Evolutionary conservation across 2,113 vertebrate genomes (phyloP), one percentile per base, ranked within the genome.

Genomic region (Azemiops feae): DNA sequence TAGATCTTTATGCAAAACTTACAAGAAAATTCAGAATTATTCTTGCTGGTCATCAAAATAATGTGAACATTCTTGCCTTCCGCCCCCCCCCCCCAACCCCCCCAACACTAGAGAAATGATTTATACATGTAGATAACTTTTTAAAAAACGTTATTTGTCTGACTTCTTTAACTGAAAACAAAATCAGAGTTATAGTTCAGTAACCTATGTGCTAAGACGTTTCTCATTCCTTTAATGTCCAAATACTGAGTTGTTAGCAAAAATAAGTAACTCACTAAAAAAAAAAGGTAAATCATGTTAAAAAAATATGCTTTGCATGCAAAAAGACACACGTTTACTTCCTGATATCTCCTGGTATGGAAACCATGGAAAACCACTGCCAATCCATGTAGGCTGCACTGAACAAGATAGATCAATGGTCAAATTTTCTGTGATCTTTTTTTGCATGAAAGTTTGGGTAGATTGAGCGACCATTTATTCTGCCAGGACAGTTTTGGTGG

Each of bases 81-180:
- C 0, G 9, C 47, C 47, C 0, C 8, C 47, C 27, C 3, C 9
- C 9, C 12, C 5, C 2, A 2, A 7, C 14, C 3, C n/a, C 43
- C 14, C 30, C 25, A 89, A 2, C 8, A 1, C 50, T 86, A 87
- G 55, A 50, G 55, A 57, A 11, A 2, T 91, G 85, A 88, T n/a
- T 11, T 2, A 0, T 12, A 54, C 4, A 90, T 85, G 34, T 5
- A 27, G 74, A n/a, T 54, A 94, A 11, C 22, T 87, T 50, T n/a
- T 53, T 43, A 52, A 91, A 87, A 23, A 89, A 50, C 4, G 11
- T 30, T 5, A 16, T 0, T 53, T 16, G 53, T 57, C 54, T 43
- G 3, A 39, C 39, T 69, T 88, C 9, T 90, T 85, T 47, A 88
- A 88, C 27, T 30, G 47, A 87, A 87, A 34, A 69, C 39, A 52